Evolutionary conservation across 2,113 vertebrate species (phyloP), one percentile per base, ranked within the genome.

Genomic region (Polyodon spathula): DNA sequence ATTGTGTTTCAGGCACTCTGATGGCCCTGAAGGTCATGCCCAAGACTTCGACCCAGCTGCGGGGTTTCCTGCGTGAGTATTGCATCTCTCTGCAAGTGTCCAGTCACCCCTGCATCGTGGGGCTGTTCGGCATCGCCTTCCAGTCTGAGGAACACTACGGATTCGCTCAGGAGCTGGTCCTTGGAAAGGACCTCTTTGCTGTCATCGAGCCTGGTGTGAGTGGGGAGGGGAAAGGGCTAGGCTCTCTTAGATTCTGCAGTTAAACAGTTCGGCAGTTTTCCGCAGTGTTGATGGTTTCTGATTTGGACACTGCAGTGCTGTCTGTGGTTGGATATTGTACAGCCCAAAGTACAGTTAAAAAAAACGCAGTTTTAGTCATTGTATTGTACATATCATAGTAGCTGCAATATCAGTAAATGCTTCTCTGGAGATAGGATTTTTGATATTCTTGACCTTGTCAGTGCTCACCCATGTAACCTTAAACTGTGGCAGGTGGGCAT

Each of bases 21-120:
- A 89, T 98, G 91, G 95, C 94, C 2, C 85, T 98, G 73, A 98
- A 98, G 67, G 86, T 94, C 59, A 87, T 98, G 55, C 89, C 92
- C 1, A 97, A 97, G 79, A 69, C 83, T 27, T 89, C 88, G 1
- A 98, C 93, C 0, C 88, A 92, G 67, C 84, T 93, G 60, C 90
- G 92, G 4, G 83, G 88, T 15, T 98, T 98, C 76, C 81, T 98
- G 53, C 82, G 93, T 2, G 95, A 98, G 66, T 97, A 97, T 60
- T 96, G 94, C 2, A 88, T 94, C 71, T 93, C 92, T 0, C 83
- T 98, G 46, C 88, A 89, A 1, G 86, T 98, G 0, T 92, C 92
- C 50, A 54, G 76, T 8, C 94, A 98, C 44, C 79, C 92, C 0
- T 92, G 88, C 71, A 92, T 98, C 16, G 84, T 95, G 1, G 59